Evolutionary conservation across 2,797 vertebrate genomes (phyloP), one percentile per base, ranked within the genome.

Genomic region (Delichon dasypus): DNA sequence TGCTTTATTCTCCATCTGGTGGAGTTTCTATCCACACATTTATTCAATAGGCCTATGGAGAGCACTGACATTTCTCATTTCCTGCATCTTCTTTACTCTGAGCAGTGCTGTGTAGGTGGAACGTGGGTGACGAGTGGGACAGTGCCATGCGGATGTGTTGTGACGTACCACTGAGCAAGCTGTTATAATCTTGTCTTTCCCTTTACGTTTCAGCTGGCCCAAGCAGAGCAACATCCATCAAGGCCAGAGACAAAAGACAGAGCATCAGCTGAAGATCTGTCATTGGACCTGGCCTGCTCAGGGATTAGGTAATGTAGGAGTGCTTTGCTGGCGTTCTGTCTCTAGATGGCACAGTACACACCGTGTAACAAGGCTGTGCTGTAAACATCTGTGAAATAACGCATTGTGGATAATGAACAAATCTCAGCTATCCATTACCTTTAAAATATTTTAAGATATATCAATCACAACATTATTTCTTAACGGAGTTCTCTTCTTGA

Each of bases 101-200:
- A 81, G 54, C 27, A 75, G 34, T 0, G 0, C 6, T 0, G 0
- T 9, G n/a, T 14, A n/a, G 18, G 42, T 4, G 6, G 66, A 68
- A 45, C 0, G 0, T 10, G 17, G 36, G 16, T 84, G 70, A 84
- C 2, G 7, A 65, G 44, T 0, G 0, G 44, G 48, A 70, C 55
- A n/a, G 34, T 0, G 0, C 27, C 27, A 27, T 1, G 1, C 15
- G 27, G 62, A 44, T 47, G n/a, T 11, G 81, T 14, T 71, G 29
- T 53, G 72, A 47, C 38, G 18, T 47, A 23, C 21, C 51, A 23
- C 55, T 58, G 32, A 92, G 25, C 5, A 58, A 85, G 20, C 20
- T 86, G 26, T 85, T 84, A 64, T 27, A 36, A 23, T 48, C 42
- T 65, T 54, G 9, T 81, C 40, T 55, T 84, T 79, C 53, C 47